A percentile compares a stretch with the other conserved stretches of the same genome.
Evolutionary conservation across 1,140 invertebrate species (phyloP).

Genomic region (Bombus balteatus): DNA sequence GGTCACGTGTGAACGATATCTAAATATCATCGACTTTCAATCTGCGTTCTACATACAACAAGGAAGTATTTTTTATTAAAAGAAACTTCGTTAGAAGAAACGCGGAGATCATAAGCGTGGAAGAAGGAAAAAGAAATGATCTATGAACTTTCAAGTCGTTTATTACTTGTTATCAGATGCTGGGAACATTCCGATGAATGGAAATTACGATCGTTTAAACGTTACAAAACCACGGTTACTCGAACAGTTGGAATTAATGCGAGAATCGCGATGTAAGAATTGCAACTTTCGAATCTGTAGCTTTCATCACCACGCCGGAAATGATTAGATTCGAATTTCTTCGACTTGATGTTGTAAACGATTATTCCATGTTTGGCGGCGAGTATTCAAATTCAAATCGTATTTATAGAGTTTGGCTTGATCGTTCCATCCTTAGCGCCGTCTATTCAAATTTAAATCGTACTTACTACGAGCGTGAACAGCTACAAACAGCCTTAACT

Average conservation of each 20-base stretch:
- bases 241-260: slow-evolving; percentile 6
- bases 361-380: not conserved
- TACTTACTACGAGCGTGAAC: not conserved
- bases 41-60: no score
- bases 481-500: no score
- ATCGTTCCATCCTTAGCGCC: not conserved
- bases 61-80: no score
- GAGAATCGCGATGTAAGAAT: not conserved
- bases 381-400: not conserved
- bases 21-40: no score
- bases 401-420: not conserved
- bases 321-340: slow-evolving; percentile 9
- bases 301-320: slow-evolving; percentile 33
- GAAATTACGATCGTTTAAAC: slow-evolving; percentile 1
- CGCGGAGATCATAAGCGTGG: not conserved
- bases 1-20: no score
- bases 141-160: not conserved
- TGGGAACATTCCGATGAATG: not conserved
- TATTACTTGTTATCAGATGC: not conserved
- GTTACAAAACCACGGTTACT: slow-evolving; percentile 14
- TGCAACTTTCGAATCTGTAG: slow-evolving; percentile 39
- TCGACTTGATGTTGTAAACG: not conserved
- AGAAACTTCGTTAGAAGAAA: not conserved
- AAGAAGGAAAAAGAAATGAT: not conserved
- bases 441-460: not conserved